Base-by-base conservation (phyloP, 1,140 invertebrate species). In the Trachelipus rathkii region DNA sequence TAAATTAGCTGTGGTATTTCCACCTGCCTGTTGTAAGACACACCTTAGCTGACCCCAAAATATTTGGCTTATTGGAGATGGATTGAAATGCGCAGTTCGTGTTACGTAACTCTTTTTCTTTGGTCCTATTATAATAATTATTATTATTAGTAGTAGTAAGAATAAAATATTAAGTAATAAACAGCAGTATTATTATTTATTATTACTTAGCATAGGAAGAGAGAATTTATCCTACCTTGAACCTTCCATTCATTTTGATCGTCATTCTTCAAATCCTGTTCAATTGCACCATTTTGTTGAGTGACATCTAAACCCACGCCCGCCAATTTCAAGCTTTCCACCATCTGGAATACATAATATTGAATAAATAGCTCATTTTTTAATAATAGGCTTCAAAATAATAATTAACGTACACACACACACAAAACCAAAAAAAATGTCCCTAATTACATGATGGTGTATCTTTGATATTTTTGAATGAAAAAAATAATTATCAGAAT, bases 1-100 rank as follows among this genome's bases (percentile, higher is more conserved):
- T 75, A 96, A 90, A 66, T 87, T 88, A 13, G 87, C 87, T 2
- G 92, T 93, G 69, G 90, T 87, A 84, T 90, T 88, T 78, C 91
- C 90, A 24, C 92, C 90, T 50, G 90, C 88, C 77, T 93, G 89
- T 75, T 91, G 90, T 71, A 96, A 87, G 10, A 91, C 89, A n/a
- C 93, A 93, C 72, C 94, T 89, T 60, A 95, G 88, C 83, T 94
- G 91, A 19, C 96, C 95, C 73, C 93, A 89, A 86, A 97, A 97
- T 77, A 97, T 95, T 82, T 95, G 92, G 24, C 93, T 94, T 6
- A 97, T 88, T 0, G 95, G 95, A n/a, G 94, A 95, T 81, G 90
- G 89, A 72, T 87, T 90, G 84, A 95, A 91, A 81, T 91, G 90
- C 53, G 93, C 92, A 82, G 90, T 91, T 66, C 94, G 87, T 72